Base-by-base conservation (phyloP, 2,888 invertebrate genomes). In the Pollenia angustigena region DNA sequence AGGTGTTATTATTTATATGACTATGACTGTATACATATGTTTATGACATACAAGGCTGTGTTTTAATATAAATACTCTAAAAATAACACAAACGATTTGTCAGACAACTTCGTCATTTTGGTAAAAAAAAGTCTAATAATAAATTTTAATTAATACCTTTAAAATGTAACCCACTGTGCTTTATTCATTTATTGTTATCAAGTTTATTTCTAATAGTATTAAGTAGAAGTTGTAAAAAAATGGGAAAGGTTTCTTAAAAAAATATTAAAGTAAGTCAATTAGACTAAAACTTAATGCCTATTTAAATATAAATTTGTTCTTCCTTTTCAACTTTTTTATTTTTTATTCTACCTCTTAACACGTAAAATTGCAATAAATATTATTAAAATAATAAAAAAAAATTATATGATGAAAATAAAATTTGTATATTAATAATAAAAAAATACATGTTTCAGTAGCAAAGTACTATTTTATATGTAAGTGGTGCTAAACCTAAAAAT, bases 161-260 rank as follows among this genome's bases (percentile, higher is more conserved):
- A 14, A 58, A 64, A 46, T 40, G 40, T 60, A 54, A 8, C 66
- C 74, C 66, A 81, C 81, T 81, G 74, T 74, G 66, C 66, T 69
- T 18, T 40, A 40, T 56, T n/a, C n/a, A n/a, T n/a, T 18, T 40
- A 71, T 48, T 58, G 12, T 6, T 52, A 10, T 56, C 23, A 42
- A 23, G 48, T 23, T 14, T 50, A 52, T 50, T 16, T 12, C 18
- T 11, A 32, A 54, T 16, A 23, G 10, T 42, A 56, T 23, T 9
- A 50, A 32, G 14, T 44, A 44, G 18, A 6, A 44, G 11, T 76
- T 16, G 16, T 66, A 54, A 71, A 54, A 62, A 64, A 40, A 18
- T 18, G 54, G 60, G 18, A 42, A 44, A 50, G 42, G 44, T 62
- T 80, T 32, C 16, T 72, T 52, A 11, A 1, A 54, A 54, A 68